These are phyloP conservation scores for Synodontis membranacea DNA, from an alignment of 2,113 vertebrate genomes.

Conservation along the genomic window DNA sequence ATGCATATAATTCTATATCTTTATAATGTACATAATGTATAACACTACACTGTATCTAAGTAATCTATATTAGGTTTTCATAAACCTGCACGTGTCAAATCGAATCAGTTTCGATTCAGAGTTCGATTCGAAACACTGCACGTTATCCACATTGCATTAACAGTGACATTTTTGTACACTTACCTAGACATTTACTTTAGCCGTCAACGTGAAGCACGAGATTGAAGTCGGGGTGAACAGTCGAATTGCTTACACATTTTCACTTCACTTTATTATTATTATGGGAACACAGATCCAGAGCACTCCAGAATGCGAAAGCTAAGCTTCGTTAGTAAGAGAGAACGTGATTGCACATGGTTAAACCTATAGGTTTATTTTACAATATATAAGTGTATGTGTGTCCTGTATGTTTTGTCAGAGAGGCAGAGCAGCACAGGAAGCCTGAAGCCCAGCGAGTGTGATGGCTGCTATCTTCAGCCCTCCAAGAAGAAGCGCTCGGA, in stretches of 20 bases:
- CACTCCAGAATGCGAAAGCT: neutral
- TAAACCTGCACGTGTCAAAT: neutral
- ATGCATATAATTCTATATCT: neutral
- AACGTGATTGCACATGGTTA: neutral
- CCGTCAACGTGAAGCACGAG: too few species aligned
- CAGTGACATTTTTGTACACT: too few species aligned
- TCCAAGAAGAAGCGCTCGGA: conserved; percentile 70
- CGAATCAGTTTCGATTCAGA: too few species aligned
- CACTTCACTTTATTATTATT: neutral
- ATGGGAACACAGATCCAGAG: neutral
- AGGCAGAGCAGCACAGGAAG: conserved; percentile 74
- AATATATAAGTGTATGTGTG: neutral
- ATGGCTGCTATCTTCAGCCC: conserved; percentile 87
- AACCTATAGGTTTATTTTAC: neutral
- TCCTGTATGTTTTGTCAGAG: conserved; percentile 70
- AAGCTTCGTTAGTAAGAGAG: too few species aligned
- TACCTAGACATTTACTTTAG: too few species aligned
- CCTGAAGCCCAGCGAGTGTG: conserved; percentile 75
- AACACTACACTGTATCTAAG: neutral
- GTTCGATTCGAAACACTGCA: too few species aligned
- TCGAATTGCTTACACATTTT: neutral
- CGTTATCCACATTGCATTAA: too few species aligned
- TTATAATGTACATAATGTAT: too few species aligned
- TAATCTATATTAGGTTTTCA: neutral
- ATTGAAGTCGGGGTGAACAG: too few species aligned